Evolutionary conservation across 2,797 vertebrate genomes (phyloP).

Genomic region (Mormyrus hasselquistii): DNA sequence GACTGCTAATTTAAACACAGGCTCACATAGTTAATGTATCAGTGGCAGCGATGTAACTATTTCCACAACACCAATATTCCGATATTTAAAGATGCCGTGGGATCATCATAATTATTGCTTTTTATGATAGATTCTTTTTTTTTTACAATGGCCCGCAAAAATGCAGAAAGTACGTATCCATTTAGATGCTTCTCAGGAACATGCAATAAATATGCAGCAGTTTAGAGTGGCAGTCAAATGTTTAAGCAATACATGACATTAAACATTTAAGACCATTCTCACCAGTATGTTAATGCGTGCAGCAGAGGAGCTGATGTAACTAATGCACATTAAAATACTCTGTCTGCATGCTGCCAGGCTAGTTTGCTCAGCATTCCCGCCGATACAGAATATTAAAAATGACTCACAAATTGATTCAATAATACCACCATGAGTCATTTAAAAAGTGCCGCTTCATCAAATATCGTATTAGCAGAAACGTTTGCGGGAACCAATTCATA

Average conservation of each 20-base stretch:
- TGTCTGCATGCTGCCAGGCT: not conserved
- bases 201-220: not conserved
- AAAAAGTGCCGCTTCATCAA: slow-evolving; percentile 5
- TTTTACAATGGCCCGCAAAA: not conserved
- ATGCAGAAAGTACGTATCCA: not conserved
- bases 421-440: slow-evolving; percentile 6
- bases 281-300: not conserved
- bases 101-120: not conserved
- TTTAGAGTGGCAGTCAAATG: slow-evolving; percentile 6
- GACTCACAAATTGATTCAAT: not conserved
- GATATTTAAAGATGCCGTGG: not conserved
- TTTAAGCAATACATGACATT: slow-evolving; percentile 3
- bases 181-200: slow-evolving; percentile 1
- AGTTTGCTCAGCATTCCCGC: not conserved
- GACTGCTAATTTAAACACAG: not conserved
- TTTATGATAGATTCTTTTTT: not conserved
- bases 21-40: not conserved
- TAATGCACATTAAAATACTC: not conserved
- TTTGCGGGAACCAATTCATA: not conserved
- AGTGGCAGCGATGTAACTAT: not conserved
- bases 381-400: slow-evolving; percentile 6
- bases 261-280: slow-evolving; percentile 8
- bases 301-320: slow-evolving; percentile 5
- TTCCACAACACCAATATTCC: not conserved
- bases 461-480: slow-evolving; percentile 1